Percentiles rank a stretch among this genome's conserved stretches.
Conservation (phyloP, 2,888 invertebrate species). For the Leuctra nigra region DNA sequence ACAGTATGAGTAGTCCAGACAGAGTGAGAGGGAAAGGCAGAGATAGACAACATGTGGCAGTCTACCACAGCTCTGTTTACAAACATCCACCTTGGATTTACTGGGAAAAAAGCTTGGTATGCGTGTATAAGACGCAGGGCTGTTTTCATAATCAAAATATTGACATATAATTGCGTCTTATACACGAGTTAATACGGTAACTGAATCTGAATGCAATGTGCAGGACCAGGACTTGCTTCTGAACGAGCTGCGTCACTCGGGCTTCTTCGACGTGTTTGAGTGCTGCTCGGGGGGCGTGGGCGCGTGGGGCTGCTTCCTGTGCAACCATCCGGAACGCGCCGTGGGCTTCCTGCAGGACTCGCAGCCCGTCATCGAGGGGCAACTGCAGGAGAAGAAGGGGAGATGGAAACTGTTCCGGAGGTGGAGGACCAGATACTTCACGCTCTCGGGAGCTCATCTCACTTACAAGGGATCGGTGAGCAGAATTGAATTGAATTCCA, state of each 20-base stretch:
- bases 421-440: constrained; percentile 93
- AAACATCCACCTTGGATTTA: too few species aligned
- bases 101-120: too few species aligned
- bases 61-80: too few species aligned
- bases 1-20: too few species aligned
- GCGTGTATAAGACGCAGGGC: too few species aligned
- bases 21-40: too few species aligned
- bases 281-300: constrained; percentile 50
- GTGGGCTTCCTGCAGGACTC: constrained; percentile 49
- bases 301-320: constrained; percentile 87
- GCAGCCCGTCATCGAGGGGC: constrained; percentile 83
- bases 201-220: too few species aligned
- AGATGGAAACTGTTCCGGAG: constrained; percentile 85
- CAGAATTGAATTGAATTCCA: too few species aligned
- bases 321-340: constrained; percentile 85
- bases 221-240: constrained; percentile 81
- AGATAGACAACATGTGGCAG: too few species aligned
- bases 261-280: constrained; percentile 92
- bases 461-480: constrained; percentile 78
- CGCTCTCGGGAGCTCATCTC: constrained; percentile 84
- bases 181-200: too few species aligned
- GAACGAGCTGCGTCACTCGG: constrained; percentile 76
- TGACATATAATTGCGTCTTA: too few species aligned
- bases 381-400: constrained; percentile 86
- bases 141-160: too few species aligned